Evolutionary conservation across 1,140 invertebrate genomes (phyloP).

Genomic region (Halyomorpha halys): DNA sequence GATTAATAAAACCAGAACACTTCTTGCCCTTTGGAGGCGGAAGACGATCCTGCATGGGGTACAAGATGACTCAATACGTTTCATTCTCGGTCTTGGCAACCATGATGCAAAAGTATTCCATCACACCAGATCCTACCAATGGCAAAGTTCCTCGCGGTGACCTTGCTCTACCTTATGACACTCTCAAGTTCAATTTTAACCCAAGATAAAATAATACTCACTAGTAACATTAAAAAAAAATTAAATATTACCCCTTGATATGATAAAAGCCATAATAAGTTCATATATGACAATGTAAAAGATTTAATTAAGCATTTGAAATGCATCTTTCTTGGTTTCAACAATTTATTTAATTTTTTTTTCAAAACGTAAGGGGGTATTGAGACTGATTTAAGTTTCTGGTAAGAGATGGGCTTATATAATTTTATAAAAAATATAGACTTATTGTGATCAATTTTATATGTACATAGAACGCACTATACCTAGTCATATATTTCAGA

Average conservation of each 20-base stretch:
- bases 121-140: slow-evolving; percentile 26
- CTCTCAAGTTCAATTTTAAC: slow-evolving; percentile 31
- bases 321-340: too few species aligned
- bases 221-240: not conserved
- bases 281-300: too few species aligned
- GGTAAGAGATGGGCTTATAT: not conserved
- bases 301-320: too few species aligned
- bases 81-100: slow-evolving; percentile 61
- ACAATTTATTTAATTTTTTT: too few species aligned
- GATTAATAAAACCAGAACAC: slow-evolving; percentile 45
- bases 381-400: slow-evolving; percentile 12
- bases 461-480: not conserved
- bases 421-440: not conserved
- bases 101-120: slow-evolving; percentile 40
- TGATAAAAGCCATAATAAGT: too few species aligned
- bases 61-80: slow-evolving; percentile 67
- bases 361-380: slow-evolving; percentile 2
- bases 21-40: slow-evolving; percentile 82
- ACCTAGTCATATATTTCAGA: slow-evolving; percentile 8
- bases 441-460: not conserved
- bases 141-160: slow-evolving; percentile 32
- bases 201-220: slow-evolving; percentile 19
- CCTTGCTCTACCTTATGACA: slow-evolving; percentile 32
- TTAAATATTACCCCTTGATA: too few species aligned
- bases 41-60: slow-evolving; percentile 77